Evolutionary conservation across 2,797 vertebrate genomes (phyloP).

Genomic region (Melanotaenia trifasciata): DNA sequence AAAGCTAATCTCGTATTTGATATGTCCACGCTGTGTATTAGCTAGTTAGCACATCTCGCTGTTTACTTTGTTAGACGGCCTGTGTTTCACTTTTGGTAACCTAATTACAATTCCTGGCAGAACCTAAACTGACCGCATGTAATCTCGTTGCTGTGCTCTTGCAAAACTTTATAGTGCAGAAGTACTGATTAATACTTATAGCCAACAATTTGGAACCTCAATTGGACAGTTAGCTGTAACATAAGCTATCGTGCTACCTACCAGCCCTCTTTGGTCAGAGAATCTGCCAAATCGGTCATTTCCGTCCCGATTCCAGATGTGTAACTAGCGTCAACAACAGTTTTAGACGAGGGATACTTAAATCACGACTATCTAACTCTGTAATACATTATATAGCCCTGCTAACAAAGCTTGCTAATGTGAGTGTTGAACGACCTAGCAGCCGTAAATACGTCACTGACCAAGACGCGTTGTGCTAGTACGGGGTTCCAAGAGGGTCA

Average conservation of each 20-base stretch:
- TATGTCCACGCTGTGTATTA: slow-evolving; percentile 27
- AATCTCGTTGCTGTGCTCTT: neutral
- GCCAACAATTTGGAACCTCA: slow-evolving; percentile 18
- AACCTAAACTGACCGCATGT: accelerated
- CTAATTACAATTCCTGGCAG: neutral
- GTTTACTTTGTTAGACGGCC: neutral
- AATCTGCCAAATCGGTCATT: slow-evolving; percentile 80
- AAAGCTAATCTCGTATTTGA: neutral
- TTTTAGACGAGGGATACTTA: slow-evolving; percentile 3
- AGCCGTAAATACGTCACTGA: slow-evolving; percentile 51
- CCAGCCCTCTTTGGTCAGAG: slow-evolving; percentile 85
- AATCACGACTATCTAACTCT: slow-evolving; percentile 47
- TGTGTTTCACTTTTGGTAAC: neutral
- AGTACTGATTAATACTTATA: slow-evolving; percentile 1
- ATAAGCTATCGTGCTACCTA: slow-evolving; percentile 73
- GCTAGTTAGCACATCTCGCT: slow-evolving; percentile 33
- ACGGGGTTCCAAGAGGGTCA: slow-evolving; percentile 48
- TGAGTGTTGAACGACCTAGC: slow-evolving; percentile 32
- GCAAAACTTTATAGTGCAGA: neutral
- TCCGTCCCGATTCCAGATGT: slow-evolving; percentile 51
- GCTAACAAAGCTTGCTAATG: slow-evolving; percentile 56
- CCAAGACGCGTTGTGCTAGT: slow-evolving; percentile 18
- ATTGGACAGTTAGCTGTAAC: slow-evolving; percentile 50
- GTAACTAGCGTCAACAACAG: slow-evolving; percentile 13
- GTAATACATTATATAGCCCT: slow-evolving; percentile 50